Evolutionary conservation across 2,113 vertebrate genomes (phyloP), one percentile per base, ranked within the genome.

Genomic region (Scolopax mira): DNA sequence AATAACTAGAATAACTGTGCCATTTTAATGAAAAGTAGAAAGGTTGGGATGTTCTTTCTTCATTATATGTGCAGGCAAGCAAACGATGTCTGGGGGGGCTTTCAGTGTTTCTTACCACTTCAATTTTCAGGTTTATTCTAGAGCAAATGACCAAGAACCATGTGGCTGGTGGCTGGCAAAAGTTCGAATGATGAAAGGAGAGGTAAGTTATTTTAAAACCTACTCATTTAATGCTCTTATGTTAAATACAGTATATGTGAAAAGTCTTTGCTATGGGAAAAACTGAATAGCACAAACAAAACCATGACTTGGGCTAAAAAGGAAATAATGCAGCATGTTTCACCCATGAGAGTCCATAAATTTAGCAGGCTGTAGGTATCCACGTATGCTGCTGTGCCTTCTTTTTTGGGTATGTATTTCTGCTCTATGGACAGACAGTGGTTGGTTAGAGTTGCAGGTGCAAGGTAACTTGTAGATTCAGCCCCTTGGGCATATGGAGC

Each of bases 181-280:
- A 98, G 98, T 98, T 96, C 98, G 98, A 90, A 98, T 98, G 98
- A 98, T 98, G 98, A 98, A 98, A 97, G 98, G 98, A 96, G 98
- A 98, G 97, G 98, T 98, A 97, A 96, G 91, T 96, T 31, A 58
- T 44, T 44, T 74, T 61, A 84, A 88, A 94, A 83, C 6, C 13
- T 77, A 25, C 2, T 52, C 30, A 11, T 79, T 72, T 78, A 9
- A 17, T 54, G 31, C 31, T 46, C 10, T 54, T 48, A 8, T 2
- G 11, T 67, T 72, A 48, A 52, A 39, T 83, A 51, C 5, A 44
- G 33, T 55, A 49, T 67, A 55, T 39, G 31, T 11, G 5, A 46
- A 61, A 44, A 13, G 4, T 70, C 9, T 25, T 67, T 60, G 22
- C 74, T 3, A 9, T 51, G 25, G 25, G 17, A 49, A 61, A 44